Evolutionary conservation across 1,140 invertebrate species (phyloP).

Genomic region (Tetragnatha versicolor): DNA sequence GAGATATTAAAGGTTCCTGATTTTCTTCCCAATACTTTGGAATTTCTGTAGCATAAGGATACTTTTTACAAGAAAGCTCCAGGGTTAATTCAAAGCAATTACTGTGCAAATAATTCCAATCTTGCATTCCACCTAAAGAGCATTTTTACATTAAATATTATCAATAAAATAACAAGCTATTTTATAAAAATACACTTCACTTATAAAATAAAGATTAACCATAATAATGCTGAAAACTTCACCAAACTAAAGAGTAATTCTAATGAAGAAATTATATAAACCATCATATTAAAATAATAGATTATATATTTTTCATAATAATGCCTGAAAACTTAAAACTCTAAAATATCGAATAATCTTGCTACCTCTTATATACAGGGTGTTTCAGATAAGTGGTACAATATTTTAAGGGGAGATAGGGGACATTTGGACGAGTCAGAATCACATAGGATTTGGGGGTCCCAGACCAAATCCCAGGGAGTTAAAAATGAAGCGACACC

Average conservation of each 20-base stretch:
- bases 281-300: too few relatives aligned
- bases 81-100: conserved; percentile 92
- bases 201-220: not conserved
- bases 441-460: too few relatives aligned
- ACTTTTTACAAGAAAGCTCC: conserved; percentile 94
- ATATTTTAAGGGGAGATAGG: too few relatives aligned
- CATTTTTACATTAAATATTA: not conserved
- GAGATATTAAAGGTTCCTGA: conserved; percentile 81
- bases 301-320: too few relatives aligned
- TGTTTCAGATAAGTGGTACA: too few relatives aligned
- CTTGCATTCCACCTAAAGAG: conserved; percentile 88
- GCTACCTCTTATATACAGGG: too few relatives aligned
- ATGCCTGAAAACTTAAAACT: too few relatives aligned
- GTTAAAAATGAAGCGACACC: too few relatives aligned
- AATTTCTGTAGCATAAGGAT: conserved; percentile 77
- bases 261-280: too few relatives aligned
- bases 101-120: conserved; percentile 94
- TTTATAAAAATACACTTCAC: not conserved
- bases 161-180: not conserved
- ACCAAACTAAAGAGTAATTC: not conserved
- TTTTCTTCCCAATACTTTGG: conserved; percentile 88
- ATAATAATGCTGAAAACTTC: not conserved
- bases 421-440: too few relatives aligned
- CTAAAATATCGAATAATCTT: too few relatives aligned
- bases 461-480: too few relatives aligned